phyloP scores from a whole-genome alignment of 2,888 invertebrate genomes.

The Mythimna vitellina region DNA sequence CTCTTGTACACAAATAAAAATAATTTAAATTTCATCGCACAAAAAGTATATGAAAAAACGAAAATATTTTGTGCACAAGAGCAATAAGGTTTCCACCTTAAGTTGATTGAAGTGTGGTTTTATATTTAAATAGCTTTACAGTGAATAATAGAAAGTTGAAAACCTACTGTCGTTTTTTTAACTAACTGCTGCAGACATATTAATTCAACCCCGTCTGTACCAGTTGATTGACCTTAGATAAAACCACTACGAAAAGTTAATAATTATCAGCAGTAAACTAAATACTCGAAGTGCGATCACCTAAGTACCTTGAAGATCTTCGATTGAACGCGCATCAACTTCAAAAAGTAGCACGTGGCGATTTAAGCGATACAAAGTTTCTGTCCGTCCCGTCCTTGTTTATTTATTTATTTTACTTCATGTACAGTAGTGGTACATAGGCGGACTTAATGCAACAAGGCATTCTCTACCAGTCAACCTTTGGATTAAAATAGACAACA shows the following conservation, averaged over 20 bases:
- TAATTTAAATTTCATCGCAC: not conserved
- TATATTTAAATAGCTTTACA: constrained; percentile 22
- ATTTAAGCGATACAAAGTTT: too few species aligned
- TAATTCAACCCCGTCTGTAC: not conserved
- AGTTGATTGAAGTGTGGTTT: constrained; percentile 6
- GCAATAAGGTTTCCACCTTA: constrained; percentile 14
- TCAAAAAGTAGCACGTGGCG: not conserved
- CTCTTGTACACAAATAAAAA: constrained; percentile 33
- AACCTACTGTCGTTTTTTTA: constrained; percentile 22
- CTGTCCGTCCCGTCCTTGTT: too few species aligned
- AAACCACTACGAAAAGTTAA: not conserved
- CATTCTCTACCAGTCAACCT: too few species aligned
- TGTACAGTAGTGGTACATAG: too few species aligned
- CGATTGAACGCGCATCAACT: not conserved
- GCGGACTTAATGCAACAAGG: too few species aligned
- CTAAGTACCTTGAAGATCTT: not conserved
- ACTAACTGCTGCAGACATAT: constrained; percentile 3
- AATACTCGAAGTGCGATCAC: not conserved
- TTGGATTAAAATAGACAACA: too few species aligned
- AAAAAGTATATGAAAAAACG: not conserved
- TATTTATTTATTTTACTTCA: too few species aligned
- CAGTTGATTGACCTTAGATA: constrained; percentile 9
- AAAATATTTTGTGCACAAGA: constrained; percentile 35
- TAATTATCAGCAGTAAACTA: not conserved
- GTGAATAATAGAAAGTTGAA: constrained; percentile 37